Evolutionary conservation across 2,888 invertebrate genomes (phyloP).

Genomic region (Tenodera sinensis): DNA sequence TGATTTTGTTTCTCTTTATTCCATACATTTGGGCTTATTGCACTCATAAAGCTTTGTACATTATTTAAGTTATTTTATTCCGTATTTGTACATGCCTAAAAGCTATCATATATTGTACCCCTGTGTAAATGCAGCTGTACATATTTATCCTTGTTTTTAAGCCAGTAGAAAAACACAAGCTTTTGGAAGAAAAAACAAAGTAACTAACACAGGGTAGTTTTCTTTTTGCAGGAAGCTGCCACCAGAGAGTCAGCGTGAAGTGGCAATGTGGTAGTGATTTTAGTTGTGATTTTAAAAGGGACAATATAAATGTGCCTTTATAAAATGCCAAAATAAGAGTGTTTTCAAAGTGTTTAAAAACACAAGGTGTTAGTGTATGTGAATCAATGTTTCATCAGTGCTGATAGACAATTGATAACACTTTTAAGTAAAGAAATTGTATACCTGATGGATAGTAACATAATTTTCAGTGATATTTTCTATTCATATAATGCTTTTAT

Average conservation of each 20-base stretch:
- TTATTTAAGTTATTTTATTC: background rate
- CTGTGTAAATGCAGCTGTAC: background rate
- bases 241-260: conserved; percentile 52
- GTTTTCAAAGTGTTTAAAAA: background rate
- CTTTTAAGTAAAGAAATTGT: background rate
- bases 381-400: background rate
- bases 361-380: background rate
- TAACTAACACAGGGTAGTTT: background rate
- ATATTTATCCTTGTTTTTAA: background rate
- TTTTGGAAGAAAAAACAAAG: background rate
- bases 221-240: background rate
- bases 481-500: background rate
- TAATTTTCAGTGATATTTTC: background rate
- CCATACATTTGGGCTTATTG: background rate
- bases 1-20: background rate
- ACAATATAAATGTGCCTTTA: background rate
- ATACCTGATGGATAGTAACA: background rate
- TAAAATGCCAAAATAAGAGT: background rate
- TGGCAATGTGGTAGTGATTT: conserved; percentile 49
- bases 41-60: background rate
- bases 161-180: background rate
- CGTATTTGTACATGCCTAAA: background rate
- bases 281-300: background rate
- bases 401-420: background rate
- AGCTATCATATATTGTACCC: background rate